phyloP scores from a whole-genome alignment of 2,113 vertebrate genomes.

The Dolichotis patagonum region DNA sequence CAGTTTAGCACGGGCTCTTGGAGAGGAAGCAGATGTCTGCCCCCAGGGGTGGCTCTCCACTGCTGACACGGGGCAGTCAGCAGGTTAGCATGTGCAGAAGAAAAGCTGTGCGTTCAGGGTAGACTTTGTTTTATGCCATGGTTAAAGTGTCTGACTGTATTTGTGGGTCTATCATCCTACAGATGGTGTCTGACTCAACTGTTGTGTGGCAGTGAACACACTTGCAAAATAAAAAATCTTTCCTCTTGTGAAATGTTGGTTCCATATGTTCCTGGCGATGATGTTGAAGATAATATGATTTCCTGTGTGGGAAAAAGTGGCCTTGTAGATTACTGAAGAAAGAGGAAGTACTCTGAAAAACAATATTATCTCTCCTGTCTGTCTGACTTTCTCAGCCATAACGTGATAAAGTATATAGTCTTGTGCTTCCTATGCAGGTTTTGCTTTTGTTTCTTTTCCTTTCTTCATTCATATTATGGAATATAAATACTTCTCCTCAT shows the following conservation, averaged over 20 bases:
- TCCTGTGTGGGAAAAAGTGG: not conserved
- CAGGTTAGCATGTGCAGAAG: not conserved
- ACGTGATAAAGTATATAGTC: not conserved
- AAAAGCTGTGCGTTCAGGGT: fast-evolving
- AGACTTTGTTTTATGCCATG: not conserved
- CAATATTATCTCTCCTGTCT: not conserved
- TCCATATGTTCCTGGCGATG: not conserved
- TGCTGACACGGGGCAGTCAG: not conserved
- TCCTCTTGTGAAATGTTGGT: not conserved
- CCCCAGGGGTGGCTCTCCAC: no score
- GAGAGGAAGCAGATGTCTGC: not conserved
- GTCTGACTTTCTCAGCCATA: not conserved
- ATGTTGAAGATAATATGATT: not conserved
- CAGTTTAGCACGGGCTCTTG: not conserved
- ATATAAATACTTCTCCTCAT: not conserved
- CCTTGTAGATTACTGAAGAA: not conserved
- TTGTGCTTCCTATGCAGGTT: not conserved
- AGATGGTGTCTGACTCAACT: not conserved
- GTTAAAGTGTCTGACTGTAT: not conserved
- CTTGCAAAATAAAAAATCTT: not conserved
- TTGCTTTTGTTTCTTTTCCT: not conserved
- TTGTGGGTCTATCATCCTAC: not conserved
- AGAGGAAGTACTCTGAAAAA: not conserved
- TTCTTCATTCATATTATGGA: not conserved
- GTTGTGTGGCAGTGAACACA: not conserved